Percentiles rank a stretch among this genome's conserved stretches.
Evolutionary conservation across 2,113 vertebrate genomes (phyloP).

Genomic region (Probosciger aterrimus): DNA sequence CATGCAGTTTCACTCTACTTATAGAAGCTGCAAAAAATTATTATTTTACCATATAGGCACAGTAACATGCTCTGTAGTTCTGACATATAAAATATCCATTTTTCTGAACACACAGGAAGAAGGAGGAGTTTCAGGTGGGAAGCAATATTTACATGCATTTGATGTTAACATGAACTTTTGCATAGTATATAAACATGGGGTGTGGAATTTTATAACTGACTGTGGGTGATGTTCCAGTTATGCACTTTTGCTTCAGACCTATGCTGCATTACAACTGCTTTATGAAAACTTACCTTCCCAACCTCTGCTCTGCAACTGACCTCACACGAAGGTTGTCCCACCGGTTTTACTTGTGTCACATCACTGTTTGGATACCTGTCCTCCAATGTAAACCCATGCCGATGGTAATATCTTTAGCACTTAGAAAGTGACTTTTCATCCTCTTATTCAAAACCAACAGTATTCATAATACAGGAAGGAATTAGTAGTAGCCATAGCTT

Average conservation of each 20-base stretch:
- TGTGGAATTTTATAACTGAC: background rate
- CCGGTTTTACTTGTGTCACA: background rate
- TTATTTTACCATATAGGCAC: background rate
- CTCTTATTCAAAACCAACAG: background rate
- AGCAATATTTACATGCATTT: background rate
- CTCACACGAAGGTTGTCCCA: background rate
- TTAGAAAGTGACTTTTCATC: background rate
- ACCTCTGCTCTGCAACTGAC: background rate
- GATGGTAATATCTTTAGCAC: background rate
- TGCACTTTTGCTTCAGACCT: background rate
- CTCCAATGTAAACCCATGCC: background rate
- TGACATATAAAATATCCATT: background rate
- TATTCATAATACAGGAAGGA: background rate
- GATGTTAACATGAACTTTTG: background rate
- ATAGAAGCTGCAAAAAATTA: background rate
- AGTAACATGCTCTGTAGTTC: background rate
- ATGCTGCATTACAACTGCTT: background rate
- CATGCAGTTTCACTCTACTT: background rate
- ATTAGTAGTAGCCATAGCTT: background rate
- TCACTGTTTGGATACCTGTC: background rate
- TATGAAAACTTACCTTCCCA: background rate
- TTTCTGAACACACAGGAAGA: background rate
- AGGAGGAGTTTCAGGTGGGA: background rate
- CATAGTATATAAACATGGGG: background rate
- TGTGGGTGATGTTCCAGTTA: background rate